phyloP scores from a whole-genome alignment of 2,797 vertebrate species.

The Garrulus glandarius region DNA sequence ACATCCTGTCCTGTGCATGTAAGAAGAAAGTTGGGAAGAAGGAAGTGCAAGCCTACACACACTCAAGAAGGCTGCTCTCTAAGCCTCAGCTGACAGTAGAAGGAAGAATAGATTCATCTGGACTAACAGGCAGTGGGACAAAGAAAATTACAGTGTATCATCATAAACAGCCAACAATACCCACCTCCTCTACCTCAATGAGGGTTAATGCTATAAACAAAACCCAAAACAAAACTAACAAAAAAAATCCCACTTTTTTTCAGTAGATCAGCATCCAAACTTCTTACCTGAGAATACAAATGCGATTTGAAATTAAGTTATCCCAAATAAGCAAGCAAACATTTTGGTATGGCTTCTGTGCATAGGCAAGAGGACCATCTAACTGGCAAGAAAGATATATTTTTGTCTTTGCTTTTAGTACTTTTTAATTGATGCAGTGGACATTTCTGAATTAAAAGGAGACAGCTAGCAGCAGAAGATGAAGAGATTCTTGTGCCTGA shows the following conservation, averaged over 20 bases:
- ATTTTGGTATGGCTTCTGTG: not conserved
- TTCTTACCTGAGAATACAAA: not conserved
- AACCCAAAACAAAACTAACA: not conserved
- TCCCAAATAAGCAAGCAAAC: not conserved
- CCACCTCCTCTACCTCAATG: not conserved
- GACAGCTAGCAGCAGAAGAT: not conserved
- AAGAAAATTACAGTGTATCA: not conserved
- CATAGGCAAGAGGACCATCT: not conserved
- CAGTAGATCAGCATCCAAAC: not conserved
- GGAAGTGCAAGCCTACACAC: not conserved
- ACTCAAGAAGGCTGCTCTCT: not conserved
- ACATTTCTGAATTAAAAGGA: not conserved
- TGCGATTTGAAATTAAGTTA: not conserved
- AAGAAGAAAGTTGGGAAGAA: not conserved
- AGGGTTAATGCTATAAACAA: not conserved
- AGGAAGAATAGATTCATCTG: not conserved
- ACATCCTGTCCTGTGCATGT: not conserved
- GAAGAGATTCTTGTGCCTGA: not conserved
- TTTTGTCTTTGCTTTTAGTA: not conserved
- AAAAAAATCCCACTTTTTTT: not conserved
- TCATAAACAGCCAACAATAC: not conserved
- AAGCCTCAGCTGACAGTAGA: not conserved
- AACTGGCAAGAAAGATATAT: not conserved
- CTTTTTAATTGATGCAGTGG: not conserved
- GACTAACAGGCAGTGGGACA: not conserved